phyloP scores from a whole-genome alignment of 2,113 vertebrate genomes.

The Pandion haliaetus region DNA sequence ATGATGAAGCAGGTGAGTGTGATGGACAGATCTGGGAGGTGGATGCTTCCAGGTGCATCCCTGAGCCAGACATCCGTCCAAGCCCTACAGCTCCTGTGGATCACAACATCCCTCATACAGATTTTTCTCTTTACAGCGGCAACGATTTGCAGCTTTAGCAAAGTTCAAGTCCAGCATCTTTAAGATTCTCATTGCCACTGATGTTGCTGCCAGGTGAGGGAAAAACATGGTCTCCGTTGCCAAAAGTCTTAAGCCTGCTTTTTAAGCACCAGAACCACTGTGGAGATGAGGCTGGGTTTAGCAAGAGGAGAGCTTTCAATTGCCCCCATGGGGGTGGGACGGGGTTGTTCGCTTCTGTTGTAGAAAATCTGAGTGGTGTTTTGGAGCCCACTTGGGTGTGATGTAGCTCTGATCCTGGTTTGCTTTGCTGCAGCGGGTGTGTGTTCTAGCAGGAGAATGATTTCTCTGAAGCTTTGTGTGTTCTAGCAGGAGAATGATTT shows the following conservation, averaged over 20 bases:
- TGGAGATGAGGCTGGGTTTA: not conserved
- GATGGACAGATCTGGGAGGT: rapidly evolving
- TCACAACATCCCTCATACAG: rapidly evolving
- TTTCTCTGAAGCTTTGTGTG: not conserved
- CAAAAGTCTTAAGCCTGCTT: too few species aligned
- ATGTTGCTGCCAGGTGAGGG: constrained; percentile 88
- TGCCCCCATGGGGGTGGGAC: rapidly evolving
- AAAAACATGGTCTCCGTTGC: rapidly evolving
- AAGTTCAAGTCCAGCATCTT: constrained; percentile 96
- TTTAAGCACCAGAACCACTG: not conserved
- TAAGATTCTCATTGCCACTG: constrained; percentile 93
- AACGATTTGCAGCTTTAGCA: constrained; percentile 89
- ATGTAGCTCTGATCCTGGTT: not conserved
- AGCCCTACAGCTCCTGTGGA: not conserved
- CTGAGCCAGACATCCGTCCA: rapidly evolving
- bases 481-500: not conserved
- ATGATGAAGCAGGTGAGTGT: constrained; percentile 94
- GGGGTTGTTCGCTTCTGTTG: rapidly evolving
- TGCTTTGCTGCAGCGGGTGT: not conserved
- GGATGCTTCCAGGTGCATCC: not conserved
- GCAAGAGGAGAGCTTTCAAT: not conserved
- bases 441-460: not conserved
- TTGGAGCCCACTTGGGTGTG: not conserved
- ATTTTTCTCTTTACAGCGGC: constrained; percentile 68
- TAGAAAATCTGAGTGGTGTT: not conserved